Evolutionary conservation across 2,113 vertebrate genomes (phyloP).

Genomic region (Daubentonia madagascariensis): DNA sequence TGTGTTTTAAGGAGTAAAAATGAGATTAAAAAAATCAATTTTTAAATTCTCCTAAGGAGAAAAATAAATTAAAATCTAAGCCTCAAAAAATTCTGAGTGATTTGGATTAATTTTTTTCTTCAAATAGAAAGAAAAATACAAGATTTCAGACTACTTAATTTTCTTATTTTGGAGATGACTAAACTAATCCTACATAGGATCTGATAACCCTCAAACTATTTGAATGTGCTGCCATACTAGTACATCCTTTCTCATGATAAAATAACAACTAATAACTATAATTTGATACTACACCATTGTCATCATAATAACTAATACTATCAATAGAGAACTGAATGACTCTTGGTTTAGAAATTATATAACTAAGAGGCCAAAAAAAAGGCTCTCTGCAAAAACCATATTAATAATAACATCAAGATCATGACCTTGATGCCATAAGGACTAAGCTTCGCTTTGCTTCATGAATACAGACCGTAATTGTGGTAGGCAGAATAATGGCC

Average conservation of each 20-base stretch:
- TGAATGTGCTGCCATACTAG: background rate
- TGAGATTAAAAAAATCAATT: background rate
- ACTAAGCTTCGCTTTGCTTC: background rate
- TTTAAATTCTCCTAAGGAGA: background rate
- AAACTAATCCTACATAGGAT: background rate
- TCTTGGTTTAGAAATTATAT: background rate
- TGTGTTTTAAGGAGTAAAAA: background rate
- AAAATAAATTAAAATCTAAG: constrained; percentile 7
- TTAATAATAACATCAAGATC: background rate
- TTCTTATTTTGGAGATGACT: constrained; percentile 3
- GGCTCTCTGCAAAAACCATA: background rate
- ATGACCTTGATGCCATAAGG: background rate
- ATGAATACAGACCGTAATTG: background rate
- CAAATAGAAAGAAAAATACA: background rate
- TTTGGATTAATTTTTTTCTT: background rate
- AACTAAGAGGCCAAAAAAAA: background rate
- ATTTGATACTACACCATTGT: background rate
- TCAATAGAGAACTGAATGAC: background rate
- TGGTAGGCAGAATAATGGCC: background rate
- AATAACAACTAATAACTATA: background rate
- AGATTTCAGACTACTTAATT: background rate
- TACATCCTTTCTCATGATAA: background rate
- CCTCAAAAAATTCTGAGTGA: background rate
- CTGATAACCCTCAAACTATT: constrained; percentile 9
- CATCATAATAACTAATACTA: background rate